Conservation (phyloP, 2,888 invertebrate species). For the Andrena trimmerana region DNA sequence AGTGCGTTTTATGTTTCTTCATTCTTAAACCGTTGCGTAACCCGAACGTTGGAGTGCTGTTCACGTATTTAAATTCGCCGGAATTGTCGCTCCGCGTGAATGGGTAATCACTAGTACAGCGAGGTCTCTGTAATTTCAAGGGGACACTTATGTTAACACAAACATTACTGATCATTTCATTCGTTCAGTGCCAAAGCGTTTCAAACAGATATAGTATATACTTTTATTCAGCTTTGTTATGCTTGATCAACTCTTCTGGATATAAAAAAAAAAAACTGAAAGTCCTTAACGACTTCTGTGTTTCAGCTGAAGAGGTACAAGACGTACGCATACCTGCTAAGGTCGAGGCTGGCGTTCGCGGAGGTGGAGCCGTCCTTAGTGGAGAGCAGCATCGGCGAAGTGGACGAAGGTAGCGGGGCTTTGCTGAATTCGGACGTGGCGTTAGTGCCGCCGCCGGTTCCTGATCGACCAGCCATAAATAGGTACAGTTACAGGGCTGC, state of each 20-base stretch:
- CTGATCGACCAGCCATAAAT: slow-evolving; percentile 87
- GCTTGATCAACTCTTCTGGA: too few species aligned
- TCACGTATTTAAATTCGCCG: background rate
- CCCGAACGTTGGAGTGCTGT: background rate
- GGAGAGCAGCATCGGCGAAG: slow-evolving; percentile 87
- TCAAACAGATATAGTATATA: too few species aligned
- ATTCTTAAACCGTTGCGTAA: slow-evolving; percentile 7
- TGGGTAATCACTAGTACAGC: too few species aligned
- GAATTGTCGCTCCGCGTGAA: background rate
- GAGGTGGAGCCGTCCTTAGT: slow-evolving; percentile 87
- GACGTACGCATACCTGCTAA: slow-evolving; percentile 92
- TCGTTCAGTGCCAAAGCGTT: too few species aligned
- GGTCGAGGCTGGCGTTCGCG: slow-evolving; percentile 88
- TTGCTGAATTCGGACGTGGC: slow-evolving; percentile 82
- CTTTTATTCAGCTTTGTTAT: too few species aligned
- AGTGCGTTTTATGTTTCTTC: slow-evolving; percentile 6
- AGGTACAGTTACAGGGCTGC: slow-evolving; percentile 90
- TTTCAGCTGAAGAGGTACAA: slow-evolving; percentile 92
- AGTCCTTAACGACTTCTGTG: slow-evolving; percentile 2
- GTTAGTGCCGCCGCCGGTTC: slow-evolving; percentile 87
- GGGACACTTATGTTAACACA: too few species aligned
- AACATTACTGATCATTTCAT: too few species aligned
- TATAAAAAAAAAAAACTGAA: background rate
- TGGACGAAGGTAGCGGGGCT: slow-evolving; percentile 85
- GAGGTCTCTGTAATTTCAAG: too few species aligned